A percentile compares a stretch with the other conserved stretches of the same genome.
Conservation (phyloP, 2,888 invertebrate species). For the Sinohyriopsis cumingii region DNA sequence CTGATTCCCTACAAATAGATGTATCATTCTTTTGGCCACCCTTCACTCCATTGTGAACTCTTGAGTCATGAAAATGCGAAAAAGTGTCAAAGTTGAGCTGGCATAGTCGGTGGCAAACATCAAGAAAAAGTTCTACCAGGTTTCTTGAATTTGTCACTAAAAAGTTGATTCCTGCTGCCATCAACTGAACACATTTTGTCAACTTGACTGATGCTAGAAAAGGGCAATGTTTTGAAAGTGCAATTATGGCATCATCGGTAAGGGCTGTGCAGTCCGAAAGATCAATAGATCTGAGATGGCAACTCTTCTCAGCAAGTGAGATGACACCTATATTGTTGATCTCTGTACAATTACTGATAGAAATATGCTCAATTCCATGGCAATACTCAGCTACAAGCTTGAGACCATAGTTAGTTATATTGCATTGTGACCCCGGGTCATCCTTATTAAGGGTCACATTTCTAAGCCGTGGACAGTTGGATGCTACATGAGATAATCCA, state of each 20-base stretch:
- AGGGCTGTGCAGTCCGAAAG: constrained; percentile 42
- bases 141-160: constrained; percentile 27
- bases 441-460: constrained; percentile 6
- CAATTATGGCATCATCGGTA: constrained; percentile 36
- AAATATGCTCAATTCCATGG: constrained; percentile 11
- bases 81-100: constrained; percentile 21
- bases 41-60: too few relatives aligned
- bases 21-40: too few relatives aligned
- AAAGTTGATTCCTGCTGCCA: constrained; percentile 30
- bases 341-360: constrained; percentile 31
- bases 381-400: constrained; percentile 25
- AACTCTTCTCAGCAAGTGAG: constrained; percentile 32
- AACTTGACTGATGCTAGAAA: constrained; percentile 32
- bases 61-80: too few relatives aligned
- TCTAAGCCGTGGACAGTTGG: constrained; percentile 12
- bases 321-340: constrained; percentile 38
- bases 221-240: constrained; percentile 35
- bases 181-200: constrained; percentile 43
- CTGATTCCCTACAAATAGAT: too few relatives aligned
- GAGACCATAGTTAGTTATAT: constrained; percentile 19
- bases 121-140: constrained; percentile 30
- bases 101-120: constrained; percentile 39
- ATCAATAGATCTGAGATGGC: constrained; percentile 25
- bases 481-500: constrained; percentile 4
- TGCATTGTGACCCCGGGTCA: constrained; percentile 2